phyloP scores from a whole-genome alignment of 2,888 invertebrate genomes.

The Platerodrilus igneus region DNA sequence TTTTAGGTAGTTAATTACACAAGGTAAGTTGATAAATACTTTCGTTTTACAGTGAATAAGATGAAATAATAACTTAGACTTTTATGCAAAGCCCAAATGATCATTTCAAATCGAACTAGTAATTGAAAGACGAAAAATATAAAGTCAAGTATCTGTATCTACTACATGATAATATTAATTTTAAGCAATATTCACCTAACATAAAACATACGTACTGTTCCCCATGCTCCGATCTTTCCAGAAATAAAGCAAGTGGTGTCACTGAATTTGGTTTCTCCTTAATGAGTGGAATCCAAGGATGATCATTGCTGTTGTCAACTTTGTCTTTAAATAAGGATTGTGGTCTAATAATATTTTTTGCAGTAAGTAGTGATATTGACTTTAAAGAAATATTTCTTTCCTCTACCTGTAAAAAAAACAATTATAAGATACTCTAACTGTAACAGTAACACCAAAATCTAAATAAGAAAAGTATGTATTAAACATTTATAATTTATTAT shows the following conservation, averaged over 20 bases:
- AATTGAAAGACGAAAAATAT: too few species aligned
- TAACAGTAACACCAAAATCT: slow-evolving; percentile 9
- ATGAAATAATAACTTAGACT: too few species aligned
- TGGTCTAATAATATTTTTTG: slow-evolving; percentile 72
- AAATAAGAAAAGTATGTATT: too few species aligned
- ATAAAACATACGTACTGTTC: slow-evolving; percentile 58
- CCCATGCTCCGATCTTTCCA: slow-evolving; percentile 62
- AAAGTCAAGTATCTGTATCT: too few species aligned
- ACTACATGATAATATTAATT: too few species aligned
- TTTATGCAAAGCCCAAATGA: too few species aligned
- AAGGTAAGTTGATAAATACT: too few species aligned
- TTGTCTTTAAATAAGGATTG: slow-evolving; percentile 80
- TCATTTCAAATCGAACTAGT: too few species aligned
- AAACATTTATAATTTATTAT: too few species aligned
- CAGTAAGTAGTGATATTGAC: slow-evolving; percentile 58
- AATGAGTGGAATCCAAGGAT: slow-evolving; percentile 78
- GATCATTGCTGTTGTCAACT: slow-evolving; percentile 70
- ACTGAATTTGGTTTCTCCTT: slow-evolving; percentile 83
- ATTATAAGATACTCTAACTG: not conserved
- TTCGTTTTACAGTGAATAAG: too few species aligned
- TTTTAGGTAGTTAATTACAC: too few species aligned
- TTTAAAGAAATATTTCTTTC: slow-evolving; percentile 19
- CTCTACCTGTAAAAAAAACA: slow-evolving; percentile 1
- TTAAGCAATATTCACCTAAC: too few species aligned
- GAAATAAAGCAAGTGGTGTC: slow-evolving; percentile 70